These are phyloP conservation scores for Saxidomus purpurata DNA, from an alignment of 1,140 invertebrate species.

Conservation along the genomic window DNA sequence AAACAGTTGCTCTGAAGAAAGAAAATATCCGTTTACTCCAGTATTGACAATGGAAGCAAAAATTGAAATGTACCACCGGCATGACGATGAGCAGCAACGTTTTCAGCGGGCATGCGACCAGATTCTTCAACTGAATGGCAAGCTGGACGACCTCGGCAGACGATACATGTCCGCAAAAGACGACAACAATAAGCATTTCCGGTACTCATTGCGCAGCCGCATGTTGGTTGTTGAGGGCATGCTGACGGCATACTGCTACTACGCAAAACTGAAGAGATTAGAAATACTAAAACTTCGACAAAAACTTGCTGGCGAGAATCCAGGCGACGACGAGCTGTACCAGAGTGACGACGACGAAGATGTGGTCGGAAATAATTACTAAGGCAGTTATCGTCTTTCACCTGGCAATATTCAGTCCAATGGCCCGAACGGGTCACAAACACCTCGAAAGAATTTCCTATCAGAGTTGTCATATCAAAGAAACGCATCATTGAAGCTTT, in stretches of 20 bases:
- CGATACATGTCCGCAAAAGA: constrained; percentile 14
- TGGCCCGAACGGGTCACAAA: background rate
- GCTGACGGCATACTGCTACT: constrained; percentile 9
- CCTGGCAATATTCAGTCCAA: background rate
- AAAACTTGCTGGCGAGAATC: background rate
- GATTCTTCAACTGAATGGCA: constrained; percentile 20
- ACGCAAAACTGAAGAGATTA: background rate
- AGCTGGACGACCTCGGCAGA: constrained; percentile 9
- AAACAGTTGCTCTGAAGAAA: too few relatives aligned
- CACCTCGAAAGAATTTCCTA: background rate
- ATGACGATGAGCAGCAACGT: too few relatives aligned
- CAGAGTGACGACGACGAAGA: background rate
- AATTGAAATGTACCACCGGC: constrained; percentile 6
- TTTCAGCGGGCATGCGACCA: too few relatives aligned
- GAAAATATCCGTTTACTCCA: too few relatives aligned
- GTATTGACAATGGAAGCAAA: background rate
- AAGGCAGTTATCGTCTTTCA: background rate
- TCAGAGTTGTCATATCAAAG: background rate
- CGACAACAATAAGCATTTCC: constrained; percentile 13
- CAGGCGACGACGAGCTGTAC: background rate
- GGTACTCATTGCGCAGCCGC: constrained; percentile 25
- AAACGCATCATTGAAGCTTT: too few relatives aligned
- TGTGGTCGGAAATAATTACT: background rate
- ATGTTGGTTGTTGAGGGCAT: constrained; percentile 32
- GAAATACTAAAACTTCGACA: background rate